A percentile compares a stretch with the other conserved stretches of the same genome.
phyloP scores from a whole-genome alignment of 2,888 invertebrate species.

The Dexiosoma caninum region DNA sequence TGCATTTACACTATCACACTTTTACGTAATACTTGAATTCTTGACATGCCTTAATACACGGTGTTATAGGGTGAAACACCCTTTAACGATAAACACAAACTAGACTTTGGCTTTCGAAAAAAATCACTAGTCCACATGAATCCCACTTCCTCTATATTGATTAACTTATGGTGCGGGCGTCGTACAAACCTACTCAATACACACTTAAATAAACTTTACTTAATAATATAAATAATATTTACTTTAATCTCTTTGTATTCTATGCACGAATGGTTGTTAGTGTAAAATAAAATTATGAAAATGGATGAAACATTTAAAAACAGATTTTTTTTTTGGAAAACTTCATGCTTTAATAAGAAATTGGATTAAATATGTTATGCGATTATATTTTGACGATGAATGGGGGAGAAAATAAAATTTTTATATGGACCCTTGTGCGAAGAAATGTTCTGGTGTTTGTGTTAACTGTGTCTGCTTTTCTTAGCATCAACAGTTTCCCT shows the following conservation, averaged over 20 bases:
- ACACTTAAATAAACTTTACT: constrained; percentile 44
- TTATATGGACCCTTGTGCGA: not conserved
- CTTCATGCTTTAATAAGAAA: constrained; percentile 47
- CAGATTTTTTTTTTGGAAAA: constrained; percentile 42
- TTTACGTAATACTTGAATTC: no score
- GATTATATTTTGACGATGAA: not conserved
- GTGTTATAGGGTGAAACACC: no score
- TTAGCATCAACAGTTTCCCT: constrained; percentile 48
- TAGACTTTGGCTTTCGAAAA: no score
- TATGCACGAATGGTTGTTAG: not conserved
- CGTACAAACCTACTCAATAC: constrained; percentile 37
- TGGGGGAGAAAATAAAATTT: not conserved
- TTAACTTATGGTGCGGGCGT: not conserved
- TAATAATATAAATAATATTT: constrained; percentile 51
- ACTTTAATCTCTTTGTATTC: constrained; percentile 30
- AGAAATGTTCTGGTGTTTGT: not conserved
- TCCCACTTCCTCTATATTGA: no score
- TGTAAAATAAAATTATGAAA: constrained; percentile 54
- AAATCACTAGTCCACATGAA: no score
- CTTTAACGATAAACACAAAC: no score
- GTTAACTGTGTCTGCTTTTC: constrained; percentile 37
- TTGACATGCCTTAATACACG: no score
- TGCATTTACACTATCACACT: no score
- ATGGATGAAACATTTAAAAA: constrained; percentile 55
- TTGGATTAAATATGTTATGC: constrained; percentile 44